phyloP scores from a whole-genome alignment of 2,797 vertebrate species.

The Sciurus carolinensis region DNA sequence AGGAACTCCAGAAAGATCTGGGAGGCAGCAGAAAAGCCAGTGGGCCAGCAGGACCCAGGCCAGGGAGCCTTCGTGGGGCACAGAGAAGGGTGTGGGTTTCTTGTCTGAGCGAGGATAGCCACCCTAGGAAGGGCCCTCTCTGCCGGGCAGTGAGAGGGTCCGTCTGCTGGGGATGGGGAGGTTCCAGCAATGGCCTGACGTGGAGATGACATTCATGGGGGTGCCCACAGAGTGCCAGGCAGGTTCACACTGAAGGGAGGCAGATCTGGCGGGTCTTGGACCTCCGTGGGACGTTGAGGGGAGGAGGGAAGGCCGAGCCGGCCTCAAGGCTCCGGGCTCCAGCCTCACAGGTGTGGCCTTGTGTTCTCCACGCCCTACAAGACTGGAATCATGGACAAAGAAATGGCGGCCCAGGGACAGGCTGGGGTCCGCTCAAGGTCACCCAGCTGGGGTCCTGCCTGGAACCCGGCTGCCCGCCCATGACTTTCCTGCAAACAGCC shows the following conservation, averaged over 20 bases:
- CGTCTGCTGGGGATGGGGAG: rapidly evolving
- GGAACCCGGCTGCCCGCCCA: not conserved
- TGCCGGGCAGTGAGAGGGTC: not conserved
- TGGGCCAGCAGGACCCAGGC: rapidly evolving
- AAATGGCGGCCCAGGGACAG: not conserved
- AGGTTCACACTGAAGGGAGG: not conserved
- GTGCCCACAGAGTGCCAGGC: not conserved
- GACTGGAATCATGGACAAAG: not conserved
- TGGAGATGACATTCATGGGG: not conserved
- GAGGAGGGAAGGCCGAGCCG: not conserved
- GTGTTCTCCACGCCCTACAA: rapidly evolving
- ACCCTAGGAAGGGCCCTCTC: not conserved
- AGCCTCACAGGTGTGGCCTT: not conserved
- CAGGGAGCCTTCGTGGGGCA: rapidly evolving
- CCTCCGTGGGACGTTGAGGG: not conserved
- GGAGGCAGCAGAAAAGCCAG: not conserved
- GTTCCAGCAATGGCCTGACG: rapidly evolving
- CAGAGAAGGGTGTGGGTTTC: not conserved
- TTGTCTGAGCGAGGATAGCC: not conserved
- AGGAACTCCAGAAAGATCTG: not conserved
- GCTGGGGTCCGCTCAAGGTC: not conserved
- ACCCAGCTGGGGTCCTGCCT: rapidly evolving
- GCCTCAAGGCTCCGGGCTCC: no score
- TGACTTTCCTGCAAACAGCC: not conserved
- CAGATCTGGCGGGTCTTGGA: not conserved